Evolutionary conservation across 2,797 vertebrate genomes (phyloP), one percentile per base, ranked within the genome.

Genomic region (Hippopotamyrus pictus): DNA sequence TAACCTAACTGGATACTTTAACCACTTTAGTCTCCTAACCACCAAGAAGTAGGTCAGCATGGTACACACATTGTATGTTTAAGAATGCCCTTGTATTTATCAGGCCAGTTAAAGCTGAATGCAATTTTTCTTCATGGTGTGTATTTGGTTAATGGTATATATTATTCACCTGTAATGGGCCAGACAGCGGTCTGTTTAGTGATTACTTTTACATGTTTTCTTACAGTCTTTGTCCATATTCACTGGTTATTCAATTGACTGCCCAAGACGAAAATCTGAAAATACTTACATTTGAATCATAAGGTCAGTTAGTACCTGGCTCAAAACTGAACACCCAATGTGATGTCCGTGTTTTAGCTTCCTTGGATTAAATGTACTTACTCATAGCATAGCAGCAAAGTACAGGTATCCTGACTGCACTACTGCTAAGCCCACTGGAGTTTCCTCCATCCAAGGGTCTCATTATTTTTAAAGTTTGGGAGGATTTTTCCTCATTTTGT

Each of bases 1-100:
- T 94, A 50, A 50, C 95, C 93, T 89, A 95, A 93, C 94, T 93
- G 95, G 88, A 89, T 65, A 9, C 29, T 44, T 51, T 51, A 37
- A 50, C 41, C 44, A 73, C 54, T 22, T 59, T 46, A 53, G 57
- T 8, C 59, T 37, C 37, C 11, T 46, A 82, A 14, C 57, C 51
- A 33, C 46, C 88, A 33, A 59, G 14, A 53, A 89, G 88, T 29
- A 85, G 37, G 54, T 48, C 57, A 48, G 46, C 88, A 85, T 65
- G 79, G 51, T 33, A 83, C 12, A 11, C 50, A 53, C 53, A 44
- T 53, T 82, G 50, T 37, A 86, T 53, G 25, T 54, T 33, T 86
- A 37, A 54, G 14, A 37, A 37, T 86, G 84, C 48, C 84, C 1
- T 14, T 53, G 50, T 29, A 86, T 33, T 86, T 25, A 53, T 33